Conservation (phyloP, 1,140 invertebrate genomes). For the Homarus americanus region DNA sequence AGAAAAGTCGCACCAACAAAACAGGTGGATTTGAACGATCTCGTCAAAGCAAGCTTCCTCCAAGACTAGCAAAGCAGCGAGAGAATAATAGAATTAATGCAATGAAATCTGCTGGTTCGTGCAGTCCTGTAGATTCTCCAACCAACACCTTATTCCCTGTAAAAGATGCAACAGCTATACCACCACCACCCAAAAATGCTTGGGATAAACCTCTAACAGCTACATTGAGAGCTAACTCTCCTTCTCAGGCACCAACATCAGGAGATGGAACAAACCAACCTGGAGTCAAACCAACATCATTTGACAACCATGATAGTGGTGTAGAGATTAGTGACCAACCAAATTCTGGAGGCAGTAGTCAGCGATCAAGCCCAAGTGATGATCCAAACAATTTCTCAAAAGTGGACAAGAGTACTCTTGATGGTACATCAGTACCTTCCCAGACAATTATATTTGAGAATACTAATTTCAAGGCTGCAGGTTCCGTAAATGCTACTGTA, state of each 20-base stretch:
- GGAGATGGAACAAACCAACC: conserved; percentile 76
- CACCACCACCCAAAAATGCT: conserved; percentile 79
- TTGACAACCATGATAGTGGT: conserved; percentile 80
- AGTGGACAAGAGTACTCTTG: conserved; percentile 79
- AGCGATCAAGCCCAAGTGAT: conserved; percentile 79
- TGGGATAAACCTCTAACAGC: conserved; percentile 79
- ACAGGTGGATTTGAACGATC: conserved; percentile 79
- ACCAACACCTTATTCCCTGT: conserved; percentile 70
- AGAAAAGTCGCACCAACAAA: conserved; percentile 38
- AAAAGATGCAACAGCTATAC: conserved; percentile 75
- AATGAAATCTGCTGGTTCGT: conserved; percentile 53
- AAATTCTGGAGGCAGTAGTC: conserved; percentile 79
- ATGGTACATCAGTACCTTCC: conserved; percentile 87
- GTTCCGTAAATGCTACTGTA: conserved; percentile 70
- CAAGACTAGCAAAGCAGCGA: conserved; percentile 88
- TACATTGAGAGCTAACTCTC: conserved; percentile 73
- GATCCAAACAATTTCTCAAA: conserved; percentile 74
- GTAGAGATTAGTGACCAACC: conserved; percentile 80
- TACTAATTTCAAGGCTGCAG: conserved; percentile 88
- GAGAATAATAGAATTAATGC: conserved; percentile 79
- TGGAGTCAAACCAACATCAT: conserved; percentile 76
- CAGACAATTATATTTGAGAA: conserved; percentile 95
- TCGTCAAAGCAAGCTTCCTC: conserved; percentile 83
- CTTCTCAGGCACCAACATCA: conserved; percentile 33
- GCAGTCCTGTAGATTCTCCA: conserved; percentile 59